phyloP scores from a whole-genome alignment of 2,797 vertebrate species.

The Melanotaenia maccullochi region DNA sequence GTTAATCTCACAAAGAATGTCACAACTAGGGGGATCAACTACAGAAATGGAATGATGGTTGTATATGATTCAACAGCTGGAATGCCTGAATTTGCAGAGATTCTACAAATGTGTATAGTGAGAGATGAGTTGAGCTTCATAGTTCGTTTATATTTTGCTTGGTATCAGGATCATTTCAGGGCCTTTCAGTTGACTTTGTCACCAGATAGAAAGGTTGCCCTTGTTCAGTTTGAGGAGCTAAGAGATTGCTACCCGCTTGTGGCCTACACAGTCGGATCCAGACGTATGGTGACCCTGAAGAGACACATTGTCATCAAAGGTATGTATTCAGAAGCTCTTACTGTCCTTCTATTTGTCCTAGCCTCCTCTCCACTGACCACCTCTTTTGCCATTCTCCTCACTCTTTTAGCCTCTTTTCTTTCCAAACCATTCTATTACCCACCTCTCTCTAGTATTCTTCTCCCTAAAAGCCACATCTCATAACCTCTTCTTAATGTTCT shows the following conservation, averaged over 20 bases:
- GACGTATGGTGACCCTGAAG: conserved; percentile 1
- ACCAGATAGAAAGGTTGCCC: conserved; percentile 5
- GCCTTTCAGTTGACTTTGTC: conserved; percentile 3
- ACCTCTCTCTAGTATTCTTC: no score
- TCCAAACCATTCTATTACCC: no score
- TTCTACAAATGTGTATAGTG: conserved; percentile 1
- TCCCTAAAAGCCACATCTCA: neutral
- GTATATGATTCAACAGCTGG: no score
- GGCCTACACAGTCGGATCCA: conserved; percentile 8
- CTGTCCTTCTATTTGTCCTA: no score
- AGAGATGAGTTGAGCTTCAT: conserved; percentile 4
- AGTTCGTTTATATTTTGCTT: neutral
- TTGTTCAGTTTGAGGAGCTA: conserved; percentile 1
- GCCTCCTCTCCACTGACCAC: no score
- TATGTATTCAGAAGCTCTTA: neutral
- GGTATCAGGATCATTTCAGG: neutral
- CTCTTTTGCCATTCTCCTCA: no score
- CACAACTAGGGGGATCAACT: no score
- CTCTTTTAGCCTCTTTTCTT: no score
- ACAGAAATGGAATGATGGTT: no score
- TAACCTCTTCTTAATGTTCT: no score
- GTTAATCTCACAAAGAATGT: no score
- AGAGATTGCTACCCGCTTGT: conserved; percentile 1
- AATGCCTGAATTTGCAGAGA: neutral
- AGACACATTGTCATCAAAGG: conserved; percentile 9